Base-by-base conservation (phyloP, 2,888 invertebrate genomes). In the Mesorhabditis belari region DNA sequence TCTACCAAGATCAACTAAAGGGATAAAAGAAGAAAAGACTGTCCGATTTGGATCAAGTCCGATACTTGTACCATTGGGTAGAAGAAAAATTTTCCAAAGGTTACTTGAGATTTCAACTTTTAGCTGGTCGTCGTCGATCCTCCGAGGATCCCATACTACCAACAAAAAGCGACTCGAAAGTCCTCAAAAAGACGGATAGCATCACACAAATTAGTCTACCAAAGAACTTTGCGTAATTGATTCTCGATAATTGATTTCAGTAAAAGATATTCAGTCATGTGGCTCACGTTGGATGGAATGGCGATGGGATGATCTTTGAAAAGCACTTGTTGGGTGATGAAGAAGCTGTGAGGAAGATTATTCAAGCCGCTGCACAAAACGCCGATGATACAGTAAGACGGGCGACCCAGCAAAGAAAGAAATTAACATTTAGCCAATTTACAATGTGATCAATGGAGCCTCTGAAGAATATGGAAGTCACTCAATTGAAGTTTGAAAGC, bases 221-320 rank as follows among this genome's bases (percentile, higher is more conserved):
- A 0, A 57, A 60, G 17, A 65, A 65, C 25, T 69, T 69, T 21
- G 65, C 66, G 68, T 67, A 28, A 53, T 49, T 54, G 25, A 4
- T 17, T n/a, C 12, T 44, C n/a, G 17, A 17, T 44, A 12, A n/a
- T 44, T 17, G 44, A 44, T 44, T 44, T 17, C 12, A 44, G 50
- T 53, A 25, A 26, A 52, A 9, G 12, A 49, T 23, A 54, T 64
- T 53, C 61, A 69, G 67, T 25, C 72, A 72, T 27, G 57, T 72
- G 12, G 69, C 72, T 21, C 70, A 72, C 54, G 70, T 72, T 21
- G 72, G 72, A 3, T 72, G 72, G 72, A 70, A 66, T 52, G 72
- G 72, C 0, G 51, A 60, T 19, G 69, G 67, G 2, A 58, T 70
- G 6, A 57, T 72, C 4, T 66, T 66, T 25, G 65, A 70, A 35